A percentile compares a stretch with the other conserved stretches of the same genome.
These are phyloP conservation scores for Aradophagus sp. DNA, from an alignment of 1,140 invertebrate species.

Conservation along the genomic window DNA sequence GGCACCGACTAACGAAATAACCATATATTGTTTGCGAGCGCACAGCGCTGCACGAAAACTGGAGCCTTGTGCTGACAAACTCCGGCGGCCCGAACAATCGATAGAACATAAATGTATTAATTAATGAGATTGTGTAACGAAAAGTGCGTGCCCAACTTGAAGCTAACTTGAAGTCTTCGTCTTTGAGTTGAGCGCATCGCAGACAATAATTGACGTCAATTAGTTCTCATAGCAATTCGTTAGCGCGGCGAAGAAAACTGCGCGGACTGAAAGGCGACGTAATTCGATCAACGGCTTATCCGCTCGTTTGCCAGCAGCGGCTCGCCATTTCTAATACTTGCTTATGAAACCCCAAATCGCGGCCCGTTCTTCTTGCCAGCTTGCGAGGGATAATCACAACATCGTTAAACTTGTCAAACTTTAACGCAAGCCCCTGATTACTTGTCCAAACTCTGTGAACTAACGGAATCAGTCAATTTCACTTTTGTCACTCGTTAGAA, in stretches of 20 bases:
- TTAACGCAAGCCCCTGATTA: conserved; percentile 34
- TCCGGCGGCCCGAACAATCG: too few relatives aligned
- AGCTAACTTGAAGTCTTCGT: background rate
- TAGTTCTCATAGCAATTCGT: conserved; percentile 70
- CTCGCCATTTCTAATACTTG: conserved; percentile 35
- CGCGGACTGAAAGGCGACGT: conserved; percentile 58
- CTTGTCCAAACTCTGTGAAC: conserved; percentile 26
- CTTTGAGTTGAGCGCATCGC: conserved; percentile 36
- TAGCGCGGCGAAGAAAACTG: conserved; percentile 43
- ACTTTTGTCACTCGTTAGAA: conserved; percentile 19
- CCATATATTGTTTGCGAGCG: too few relatives aligned
- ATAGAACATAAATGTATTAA: too few relatives aligned
- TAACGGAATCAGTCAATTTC: conserved; percentile 41
- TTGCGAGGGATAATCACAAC: conserved; percentile 41
- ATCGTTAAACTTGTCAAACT: conserved; percentile 48
- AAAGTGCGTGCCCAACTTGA: conserved; percentile 22
- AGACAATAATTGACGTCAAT: conserved; percentile 70
- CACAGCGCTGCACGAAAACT: too few relatives aligned
- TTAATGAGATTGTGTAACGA: background rate
- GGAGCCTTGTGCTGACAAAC: too few relatives aligned
- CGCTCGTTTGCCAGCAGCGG: conserved; percentile 14
- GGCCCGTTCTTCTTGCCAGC: conserved; percentile 32
- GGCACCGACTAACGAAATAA: too few relatives aligned
- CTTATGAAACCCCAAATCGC: conserved; percentile 48
- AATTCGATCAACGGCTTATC: conserved; percentile 63